phyloP scores from a whole-genome alignment of 1,140 invertebrate genomes.

The Coenobita brevimanus region DNA sequence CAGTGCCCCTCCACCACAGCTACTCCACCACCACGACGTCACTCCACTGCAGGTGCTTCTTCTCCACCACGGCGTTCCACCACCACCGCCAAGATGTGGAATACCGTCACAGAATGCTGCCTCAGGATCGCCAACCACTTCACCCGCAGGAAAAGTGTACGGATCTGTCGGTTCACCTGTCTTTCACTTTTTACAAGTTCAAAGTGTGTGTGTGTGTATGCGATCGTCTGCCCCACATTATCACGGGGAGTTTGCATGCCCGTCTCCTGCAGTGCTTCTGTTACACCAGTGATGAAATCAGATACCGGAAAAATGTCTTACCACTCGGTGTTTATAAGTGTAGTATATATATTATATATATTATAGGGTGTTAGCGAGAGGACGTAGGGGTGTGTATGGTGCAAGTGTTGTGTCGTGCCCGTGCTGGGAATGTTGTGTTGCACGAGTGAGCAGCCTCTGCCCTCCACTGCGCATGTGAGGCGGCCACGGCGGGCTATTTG shows the following conservation, averaged over 20 bases:
- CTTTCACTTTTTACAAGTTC: background rate
- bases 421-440: no score
- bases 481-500: conserved; percentile 42
- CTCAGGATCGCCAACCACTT: conserved; percentile 55
- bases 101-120: conserved; percentile 50
- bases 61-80: conserved; percentile 31
- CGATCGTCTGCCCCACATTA: background rate
- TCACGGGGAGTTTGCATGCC: background rate
- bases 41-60: background rate
- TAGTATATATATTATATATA: no score
- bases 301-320: no score
- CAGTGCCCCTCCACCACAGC: conserved; percentile 4
- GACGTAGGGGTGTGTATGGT: background rate
- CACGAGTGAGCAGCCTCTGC: background rate
- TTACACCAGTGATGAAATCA: no score
- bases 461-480: conserved; percentile 40
- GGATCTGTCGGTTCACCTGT: background rate
- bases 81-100: conserved; percentile 61
- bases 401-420: background rate
- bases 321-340: no score
- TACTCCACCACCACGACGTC: background rate
- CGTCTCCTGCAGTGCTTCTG: background rate
- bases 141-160: conserved; percentile 53
- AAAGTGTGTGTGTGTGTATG: no score
- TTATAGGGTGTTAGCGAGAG: no score